Base-by-base conservation (phyloP, 2,113 vertebrate genomes). In the Ia io region DNA sequence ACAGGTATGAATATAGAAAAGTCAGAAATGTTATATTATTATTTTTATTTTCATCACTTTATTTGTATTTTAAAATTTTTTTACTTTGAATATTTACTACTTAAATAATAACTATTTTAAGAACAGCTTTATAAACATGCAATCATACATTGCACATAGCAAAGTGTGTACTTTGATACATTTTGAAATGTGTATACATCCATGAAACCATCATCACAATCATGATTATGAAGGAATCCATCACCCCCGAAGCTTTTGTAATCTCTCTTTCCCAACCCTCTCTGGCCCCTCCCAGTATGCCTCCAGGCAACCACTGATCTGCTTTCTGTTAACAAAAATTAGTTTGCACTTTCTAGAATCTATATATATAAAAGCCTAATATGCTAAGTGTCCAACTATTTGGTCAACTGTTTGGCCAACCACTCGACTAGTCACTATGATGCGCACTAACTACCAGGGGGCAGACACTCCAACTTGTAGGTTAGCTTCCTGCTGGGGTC, bases 31-130 rank as follows among this genome's bases (percentile, higher is more conserved):
- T 77, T 25, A 80, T 30, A 61, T 5, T n/a, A 12, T 37, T 61
- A 44, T 69, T 73, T 91, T 94, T 35, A 88, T 93, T 95, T 73
- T 86, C 20, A 51, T 92, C 13, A 53, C 49, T 95, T 78, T 65
- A 70, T 22, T 30, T 78, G 32, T n/a, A 78, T 73, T 73, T 96
- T 70, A 80, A 80, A 53, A 67, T 51, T 23, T 76, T 91, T 83
- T 77, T 84, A 83, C 86, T 51, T 51, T 42, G 28, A 93, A 74
- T 86, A 79, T 59, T 77, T 79, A 63, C 77, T 76, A 89, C 14
- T 80, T 88, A 65, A 82, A 67, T 49, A 88, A 65, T 63, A 65
- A 32, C 28, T 76, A 32, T 17, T 76, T 84, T 84, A 63, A 84
- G 9, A 85, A 51, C 44, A 70, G 32, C 44, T 85, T 35, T 70